Evolutionary conservation across 2,113 vertebrate genomes (phyloP).

Genomic region (Panthera leo): DNA sequence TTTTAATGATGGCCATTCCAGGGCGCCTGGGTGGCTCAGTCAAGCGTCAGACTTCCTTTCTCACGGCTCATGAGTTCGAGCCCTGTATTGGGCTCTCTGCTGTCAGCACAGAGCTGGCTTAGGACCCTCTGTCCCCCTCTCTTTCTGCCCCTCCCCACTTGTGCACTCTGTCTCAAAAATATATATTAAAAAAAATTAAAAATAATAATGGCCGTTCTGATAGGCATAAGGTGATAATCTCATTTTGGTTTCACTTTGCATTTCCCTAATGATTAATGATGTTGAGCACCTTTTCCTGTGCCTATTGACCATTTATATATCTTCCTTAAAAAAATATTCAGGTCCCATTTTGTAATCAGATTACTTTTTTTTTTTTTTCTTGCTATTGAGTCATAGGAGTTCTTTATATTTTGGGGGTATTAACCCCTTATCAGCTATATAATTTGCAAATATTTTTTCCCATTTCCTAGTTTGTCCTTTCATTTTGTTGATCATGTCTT

Average conservation of each 20-base stretch:
- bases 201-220: neutral
- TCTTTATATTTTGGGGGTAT: neutral
- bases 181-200: no score
- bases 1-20: neutral
- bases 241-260: neutral
- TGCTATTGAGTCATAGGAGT: neutral
- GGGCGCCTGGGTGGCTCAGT: no score
- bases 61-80: no score
- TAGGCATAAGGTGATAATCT: neutral
- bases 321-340: neutral
- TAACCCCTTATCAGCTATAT: neutral
- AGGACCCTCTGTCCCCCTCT: no score
- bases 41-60: no score
- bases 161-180: no score
- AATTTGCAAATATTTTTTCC: neutral
- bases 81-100: no score
- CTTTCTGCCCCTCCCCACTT: no score
- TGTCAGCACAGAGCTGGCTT: no score
- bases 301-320: neutral
- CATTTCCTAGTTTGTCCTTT: neutral
- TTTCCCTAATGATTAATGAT: neutral
- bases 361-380: neutral
- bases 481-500: neutral
- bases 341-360: neutral
- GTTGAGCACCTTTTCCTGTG: neutral